Evolutionary conservation across 2,888 invertebrate species (phyloP), one percentile per base, ranked within the genome.

Genomic region (Limnephilus auricula): DNA sequence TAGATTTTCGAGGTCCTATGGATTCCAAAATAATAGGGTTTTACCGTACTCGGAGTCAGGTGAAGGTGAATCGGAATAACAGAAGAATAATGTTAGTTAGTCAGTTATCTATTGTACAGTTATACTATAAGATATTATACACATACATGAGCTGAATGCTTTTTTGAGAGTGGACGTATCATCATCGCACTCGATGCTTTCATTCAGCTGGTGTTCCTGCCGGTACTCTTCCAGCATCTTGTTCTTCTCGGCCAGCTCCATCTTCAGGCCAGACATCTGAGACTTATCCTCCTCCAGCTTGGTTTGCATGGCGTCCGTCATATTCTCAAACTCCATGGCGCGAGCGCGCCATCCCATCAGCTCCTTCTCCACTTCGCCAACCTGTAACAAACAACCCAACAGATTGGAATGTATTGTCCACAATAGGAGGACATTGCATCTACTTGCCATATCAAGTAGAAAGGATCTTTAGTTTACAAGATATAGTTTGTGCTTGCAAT

Each of bases 281-380:
- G 94, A 94, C 93, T 95, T 95, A 1, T 95, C 94, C 91, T 96
- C 95, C 13, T 96, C 96, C 34, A 97, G 93, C 94, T 97, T 94
- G n/a, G 93, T 93, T 93, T 94, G 93, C 32, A 94, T 90, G 12
- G 25, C 87, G 12, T 92, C 92, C 10, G 90, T 92, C 5, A 92
- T 91, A 10, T 94, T 93, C 93, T 95, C 94, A 18, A 89, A 50
- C 32, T 92, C 90, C 83, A 92, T 31, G 10, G 90, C 92, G 79
- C 87, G 91, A 3, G 45, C 34, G 37, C 92, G 89, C 92, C 92
- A 93, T 13, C 65, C 10, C 13, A 86, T 37, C 40, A 91, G 50
- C 15, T 89, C 90, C 30, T 88, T 92, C 50, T 93, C 93, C 32
- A 88, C 32, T 31, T 92, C 91, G 12, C 82, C 83, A 25, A 92